Conservation (phyloP, 1,140 invertebrate genomes). For the Achroia grisella region DNA sequence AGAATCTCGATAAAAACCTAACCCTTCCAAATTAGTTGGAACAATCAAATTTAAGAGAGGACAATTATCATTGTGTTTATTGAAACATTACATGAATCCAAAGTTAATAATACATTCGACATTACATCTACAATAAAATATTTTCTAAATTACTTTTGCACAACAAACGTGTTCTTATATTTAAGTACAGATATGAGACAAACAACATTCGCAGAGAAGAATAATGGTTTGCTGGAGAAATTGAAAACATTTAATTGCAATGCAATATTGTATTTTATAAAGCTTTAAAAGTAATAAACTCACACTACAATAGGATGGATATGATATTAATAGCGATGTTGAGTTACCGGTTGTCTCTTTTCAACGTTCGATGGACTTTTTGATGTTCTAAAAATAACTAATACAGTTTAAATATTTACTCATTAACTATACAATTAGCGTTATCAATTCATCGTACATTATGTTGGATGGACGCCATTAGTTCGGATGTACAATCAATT, state of each 20-base stretch:
- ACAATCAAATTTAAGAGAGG: slow-evolving; percentile 29
- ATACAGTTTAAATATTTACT: slow-evolving; percentile 19
- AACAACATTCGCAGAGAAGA: too few species aligned
- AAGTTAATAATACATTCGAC: too few species aligned
- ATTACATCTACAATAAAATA: too few species aligned
- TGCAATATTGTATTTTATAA: not conserved
- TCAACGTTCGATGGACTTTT: too few species aligned
- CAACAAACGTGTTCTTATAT: too few species aligned
- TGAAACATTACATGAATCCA: slow-evolving; percentile 4
- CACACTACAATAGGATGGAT: too few species aligned
- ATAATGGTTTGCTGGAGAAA: slow-evolving; percentile 16
- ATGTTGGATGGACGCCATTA: slow-evolving; percentile 56
- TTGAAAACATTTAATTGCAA: slow-evolving; percentile 39
- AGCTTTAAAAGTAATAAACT: too few species aligned
- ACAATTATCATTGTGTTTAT: slow-evolving; percentile 7
- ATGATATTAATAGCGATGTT: too few species aligned
- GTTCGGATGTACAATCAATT: slow-evolving; percentile 67
- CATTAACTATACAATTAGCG: slow-evolving; percentile 56
- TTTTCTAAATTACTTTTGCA: too few species aligned
- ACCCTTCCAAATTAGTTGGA: slow-evolving; percentile 9
- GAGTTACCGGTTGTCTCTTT: too few species aligned
- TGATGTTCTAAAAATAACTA: slow-evolving; percentile 7
- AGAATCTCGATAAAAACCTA: slow-evolving; percentile 28
- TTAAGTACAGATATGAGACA: too few species aligned
- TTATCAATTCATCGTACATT: slow-evolving; percentile 56